Base-by-base conservation (phyloP, 2,888 invertebrate species). In the Chrysolina oricalcia region DNA sequence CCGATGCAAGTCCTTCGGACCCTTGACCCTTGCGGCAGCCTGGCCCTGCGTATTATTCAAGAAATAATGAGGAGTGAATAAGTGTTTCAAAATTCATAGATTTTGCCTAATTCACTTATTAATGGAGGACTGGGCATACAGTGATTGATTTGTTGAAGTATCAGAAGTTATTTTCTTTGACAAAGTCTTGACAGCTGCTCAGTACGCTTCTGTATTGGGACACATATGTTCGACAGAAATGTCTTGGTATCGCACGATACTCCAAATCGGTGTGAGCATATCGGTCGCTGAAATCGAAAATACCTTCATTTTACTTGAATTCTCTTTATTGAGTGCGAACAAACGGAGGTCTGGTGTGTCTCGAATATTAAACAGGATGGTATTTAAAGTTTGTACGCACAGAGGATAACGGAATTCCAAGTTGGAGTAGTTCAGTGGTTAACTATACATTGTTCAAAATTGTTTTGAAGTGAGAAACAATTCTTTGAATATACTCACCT, bases 231-330 rank as follows among this genome's bases (percentile, higher is more conserved):
- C 35, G 23, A 8, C 59, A 59, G 27, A 59, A 35, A 59, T 27
- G 35, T 27, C 21, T 21, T n/a, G 15, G 27, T 15, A 59, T 59
- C 10, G 23, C 56, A 56, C 23, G 35, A 59, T 59, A 59, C 35
- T 27, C n/a, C 59, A 59, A 59, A 27, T 59, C 59, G 59, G 59
- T 59, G n/a, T n/a, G 59, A n/a, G 59, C 59, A 27, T 27, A 59
- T 59, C 23, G 59, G 27, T 27, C 59, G 59, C 59, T 59, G 15
- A 59, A 35, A 59, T 8, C n/a, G 59, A 59, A 56, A 59, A 59
- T 59, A 59, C 59, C 10, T 59, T 27, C 15, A n/a, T 15, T 59
- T 59, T 59, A 23, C 13, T 27, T 59, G 19, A 53, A 50, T 13
- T 17, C 19, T 59, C n/a, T 59, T 35, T 27, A 59, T 27, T 59